These are phyloP conservation scores for Phallusia fumigata DNA, from an alignment of 23 tunicate species.

Conservation along the genomic window DNA sequence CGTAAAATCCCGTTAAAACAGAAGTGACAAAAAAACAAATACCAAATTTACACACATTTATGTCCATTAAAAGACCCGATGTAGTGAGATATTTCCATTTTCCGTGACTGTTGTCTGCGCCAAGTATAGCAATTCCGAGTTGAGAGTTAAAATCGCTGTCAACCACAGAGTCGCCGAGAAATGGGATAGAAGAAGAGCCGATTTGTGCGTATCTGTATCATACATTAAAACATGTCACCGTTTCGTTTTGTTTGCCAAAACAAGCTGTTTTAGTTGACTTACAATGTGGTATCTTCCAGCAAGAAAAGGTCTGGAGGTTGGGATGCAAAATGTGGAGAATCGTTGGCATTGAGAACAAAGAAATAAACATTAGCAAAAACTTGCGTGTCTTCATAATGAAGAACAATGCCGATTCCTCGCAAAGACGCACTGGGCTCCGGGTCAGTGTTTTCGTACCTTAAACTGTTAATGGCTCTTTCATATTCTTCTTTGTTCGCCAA, in stretches of 20 bases:
- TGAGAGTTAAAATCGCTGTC: conserved; percentile 34
- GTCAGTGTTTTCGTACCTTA: conserved; percentile 25
- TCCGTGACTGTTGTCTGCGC: conserved; percentile 35
- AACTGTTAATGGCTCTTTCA: conserved; percentile 23
- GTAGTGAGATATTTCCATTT: conserved; percentile 13
- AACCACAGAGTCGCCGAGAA: conserved; percentile 1
- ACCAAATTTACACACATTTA: not conserved
- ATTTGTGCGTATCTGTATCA: conserved; percentile 13
- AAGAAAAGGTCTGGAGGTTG: conserved; percentile 11
- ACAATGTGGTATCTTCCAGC: conserved; percentile 16
- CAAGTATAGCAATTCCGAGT: conserved; percentile 31
- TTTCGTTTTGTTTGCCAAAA: not conserved
- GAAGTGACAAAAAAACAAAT: not conserved
- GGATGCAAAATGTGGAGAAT: conserved; percentile 30
- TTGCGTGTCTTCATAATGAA: not conserved
- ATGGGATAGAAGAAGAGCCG: not conserved
- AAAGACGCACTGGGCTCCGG: conserved; percentile 22
- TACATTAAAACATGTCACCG: not conserved
- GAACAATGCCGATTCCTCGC: conserved; percentile 11
- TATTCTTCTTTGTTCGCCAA: conserved; percentile 19
- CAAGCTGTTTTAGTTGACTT: not conserved
- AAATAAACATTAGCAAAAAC: conserved; percentile 22
- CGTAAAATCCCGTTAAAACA: not conserved
- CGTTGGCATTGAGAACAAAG: conserved; percentile 23
- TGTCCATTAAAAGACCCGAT: not conserved